Evolutionary conservation across 1,140 invertebrate species (phyloP).

Genomic region (Drosophila nasuta): DNA sequence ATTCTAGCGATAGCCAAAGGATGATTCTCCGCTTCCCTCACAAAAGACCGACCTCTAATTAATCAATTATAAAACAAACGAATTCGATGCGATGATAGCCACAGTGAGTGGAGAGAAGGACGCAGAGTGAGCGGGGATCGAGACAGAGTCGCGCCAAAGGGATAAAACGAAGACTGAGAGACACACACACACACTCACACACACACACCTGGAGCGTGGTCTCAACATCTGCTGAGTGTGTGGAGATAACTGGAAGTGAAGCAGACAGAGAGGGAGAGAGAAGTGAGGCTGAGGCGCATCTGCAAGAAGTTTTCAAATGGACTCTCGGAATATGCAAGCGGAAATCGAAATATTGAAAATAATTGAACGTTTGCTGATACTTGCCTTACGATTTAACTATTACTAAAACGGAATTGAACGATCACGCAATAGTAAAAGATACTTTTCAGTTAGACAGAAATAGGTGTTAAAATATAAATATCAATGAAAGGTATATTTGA

Average conservation of each 20-base stretch:
- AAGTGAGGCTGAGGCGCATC: background rate
- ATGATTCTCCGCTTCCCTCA: conserved; percentile 14
- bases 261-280: background rate
- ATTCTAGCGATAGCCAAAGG: conserved; percentile 70
- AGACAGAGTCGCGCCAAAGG: conserved; percentile 18
- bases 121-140: background rate
- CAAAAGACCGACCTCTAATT: conserved; percentile 79
- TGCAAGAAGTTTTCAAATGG: no score
- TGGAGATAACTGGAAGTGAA: conserved; percentile 1
- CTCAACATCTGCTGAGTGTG: conserved; percentile 16
- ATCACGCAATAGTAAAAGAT: no score
- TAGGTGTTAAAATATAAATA: no score
- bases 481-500: no score
- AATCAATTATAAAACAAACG: conserved; percentile 84
- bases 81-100: conserved; percentile 60
- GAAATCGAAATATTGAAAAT: no score
- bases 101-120: background rate
- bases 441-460: no score
- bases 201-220: conserved; percentile 25
- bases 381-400: no score
- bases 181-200: conserved; percentile 3
- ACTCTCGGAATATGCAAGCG: no score
- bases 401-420: no score
- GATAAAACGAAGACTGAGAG: conserved; percentile 28
- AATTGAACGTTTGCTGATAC: no score